Evolutionary conservation across 2,888 invertebrate genomes (phyloP), one percentile per base, ranked within the genome.

Genomic region (Dasysyrphus tricinctus): DNA sequence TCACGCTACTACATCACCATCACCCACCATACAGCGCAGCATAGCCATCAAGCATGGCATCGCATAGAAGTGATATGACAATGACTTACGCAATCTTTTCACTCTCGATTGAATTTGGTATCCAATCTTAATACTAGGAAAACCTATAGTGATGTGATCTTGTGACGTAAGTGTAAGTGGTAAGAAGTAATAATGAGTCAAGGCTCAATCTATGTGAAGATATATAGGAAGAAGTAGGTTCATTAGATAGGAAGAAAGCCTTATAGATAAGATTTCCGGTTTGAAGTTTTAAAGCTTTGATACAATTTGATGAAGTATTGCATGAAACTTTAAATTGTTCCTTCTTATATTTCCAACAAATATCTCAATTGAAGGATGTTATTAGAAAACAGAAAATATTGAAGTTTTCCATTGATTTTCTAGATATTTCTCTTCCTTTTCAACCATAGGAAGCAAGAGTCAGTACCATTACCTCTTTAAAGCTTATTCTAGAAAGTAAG

Each of bases 1-100:
- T 57, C 57, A 57, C 57, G 57, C 11, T 57, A 57, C 56, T 34
- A 37, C 34, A 57, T 57, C 34, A 57, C 34, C 34, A 57, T 57
- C 16, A 11, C 9, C n/a, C 3, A 24, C 12, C 11, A 19, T 47
- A 47, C 6, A 7, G 2, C 3, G n/a, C 16, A 16, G 16, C 16
- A 47, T 16, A 49, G 16, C 47, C 14, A 24, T 24, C 24, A 14
- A 42, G 39, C n/a, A 32, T 32, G 32, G 8, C 32, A 34, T 34
- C 34, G 32, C 32, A 16, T 34, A 56, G n/a, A 0, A 51, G 3
- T 51, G 34, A 34, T 34, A 57, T 16, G 16, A 37, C 16, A 34
- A 34, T 34, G 34, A 57, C 34, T 57, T 57, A 57, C 29, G 54
- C 54, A 54, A 54, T 54, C 29, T 29, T 29, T 54, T 29, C 14